These are phyloP conservation scores for Galemys pyrenaicus DNA, from an alignment of 2,113 vertebrate species.

Conservation along the genomic window DNA sequence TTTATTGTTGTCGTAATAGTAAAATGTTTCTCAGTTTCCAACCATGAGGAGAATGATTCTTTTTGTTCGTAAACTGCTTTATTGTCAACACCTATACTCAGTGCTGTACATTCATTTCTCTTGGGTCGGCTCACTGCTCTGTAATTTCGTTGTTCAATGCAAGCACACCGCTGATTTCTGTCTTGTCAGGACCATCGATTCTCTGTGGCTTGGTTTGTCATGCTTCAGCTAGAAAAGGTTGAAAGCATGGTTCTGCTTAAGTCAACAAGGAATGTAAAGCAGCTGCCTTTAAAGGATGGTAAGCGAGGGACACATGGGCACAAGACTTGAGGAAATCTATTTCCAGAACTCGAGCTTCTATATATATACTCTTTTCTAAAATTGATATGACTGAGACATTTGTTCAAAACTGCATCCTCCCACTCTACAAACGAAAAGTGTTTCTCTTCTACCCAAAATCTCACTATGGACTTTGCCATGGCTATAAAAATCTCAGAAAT, in stretches of 20 bases:
- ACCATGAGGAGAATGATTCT: background rate
- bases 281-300: background rate
- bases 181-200: background rate
- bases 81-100: background rate
- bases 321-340: background rate
- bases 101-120: background rate
- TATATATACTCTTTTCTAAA: background rate
- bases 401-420: background rate
- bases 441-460: background rate
- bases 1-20: background rate
- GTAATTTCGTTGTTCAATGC: background rate
- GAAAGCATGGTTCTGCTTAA: background rate
- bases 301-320: background rate
- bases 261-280: background rate
- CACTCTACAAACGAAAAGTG: background rate
- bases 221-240: background rate
- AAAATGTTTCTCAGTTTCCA: background rate
- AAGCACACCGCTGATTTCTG: background rate
- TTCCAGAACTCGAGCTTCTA: background rate
- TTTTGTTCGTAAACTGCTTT: background rate
- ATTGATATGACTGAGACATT: background rate
- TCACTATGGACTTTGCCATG: background rate
- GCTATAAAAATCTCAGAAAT: background rate
- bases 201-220: background rate
- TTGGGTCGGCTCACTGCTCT: background rate